Conservation (phyloP, 2,888 invertebrate genomes). For the Lithophane semibrunnea region DNA sequence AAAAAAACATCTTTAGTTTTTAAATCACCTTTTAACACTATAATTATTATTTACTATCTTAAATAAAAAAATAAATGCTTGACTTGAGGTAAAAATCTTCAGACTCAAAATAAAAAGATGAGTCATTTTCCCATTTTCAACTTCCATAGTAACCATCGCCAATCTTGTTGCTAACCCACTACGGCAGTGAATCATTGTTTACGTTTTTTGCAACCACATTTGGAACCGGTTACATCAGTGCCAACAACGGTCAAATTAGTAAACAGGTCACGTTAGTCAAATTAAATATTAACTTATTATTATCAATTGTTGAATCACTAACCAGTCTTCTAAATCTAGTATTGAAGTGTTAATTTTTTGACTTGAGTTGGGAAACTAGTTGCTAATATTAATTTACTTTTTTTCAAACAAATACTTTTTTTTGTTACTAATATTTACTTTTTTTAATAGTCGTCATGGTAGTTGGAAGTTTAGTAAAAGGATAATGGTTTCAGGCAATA, state of each 20-base stretch:
- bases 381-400: neutral
- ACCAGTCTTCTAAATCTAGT: slow-evolving; percentile 38
- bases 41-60: too few relatives aligned
- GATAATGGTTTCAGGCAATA: too few relatives aligned
- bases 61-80: too few relatives aligned
- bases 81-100: neutral
- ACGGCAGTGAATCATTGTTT: slow-evolving; percentile 66
- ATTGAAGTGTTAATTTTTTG: slow-evolving; percentile 31
- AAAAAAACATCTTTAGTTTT: too few relatives aligned
- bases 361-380: neutral
- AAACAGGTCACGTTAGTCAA: slow-evolving; percentile 58
- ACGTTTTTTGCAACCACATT: slow-evolving; percentile 61
- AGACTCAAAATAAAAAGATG: neutral
- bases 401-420: neutral
- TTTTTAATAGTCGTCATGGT: neutral
- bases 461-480: too few relatives aligned
- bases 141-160: slow-evolving; percentile 7
- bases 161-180: slow-evolving; percentile 46
- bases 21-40: too few relatives aligned
- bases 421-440: neutral
- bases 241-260: slow-evolving; percentile 42
- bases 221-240: slow-evolving; percentile 45
- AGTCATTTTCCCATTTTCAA: neutral
- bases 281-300: slow-evolving; percentile 36
- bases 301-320: slow-evolving; percentile 56